Percentiles rank a stretch among this genome's conserved stretches.
These are phyloP conservation scores for Myoxocephalus aenaeus DNA, from an alignment of 2,797 vertebrate species.

Conservation along the genomic window DNA sequence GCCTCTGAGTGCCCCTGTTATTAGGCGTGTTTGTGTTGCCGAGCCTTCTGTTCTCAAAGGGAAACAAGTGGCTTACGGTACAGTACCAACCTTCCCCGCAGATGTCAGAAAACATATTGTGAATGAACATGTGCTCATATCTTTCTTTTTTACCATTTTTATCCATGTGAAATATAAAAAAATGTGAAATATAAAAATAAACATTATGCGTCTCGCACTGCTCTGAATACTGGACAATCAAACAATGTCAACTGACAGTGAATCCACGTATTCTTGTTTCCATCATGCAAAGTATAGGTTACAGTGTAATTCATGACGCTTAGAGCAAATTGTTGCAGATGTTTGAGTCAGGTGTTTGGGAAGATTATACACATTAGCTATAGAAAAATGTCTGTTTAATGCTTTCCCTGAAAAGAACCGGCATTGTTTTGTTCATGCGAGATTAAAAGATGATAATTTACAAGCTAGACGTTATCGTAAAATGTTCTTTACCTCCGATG, in stretches of 20 bases:
- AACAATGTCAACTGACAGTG: not conserved
- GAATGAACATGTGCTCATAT: conserved; percentile 2
- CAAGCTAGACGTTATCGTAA: not conserved
- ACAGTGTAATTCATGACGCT: not conserved
- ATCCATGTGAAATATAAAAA: not conserved
- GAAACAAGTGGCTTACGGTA: conserved; percentile 38
- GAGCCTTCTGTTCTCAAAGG: conserved; percentile 35
- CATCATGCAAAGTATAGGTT: not conserved
- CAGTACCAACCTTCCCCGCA: not conserved
- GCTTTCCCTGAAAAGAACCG: not conserved
- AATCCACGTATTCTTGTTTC: not conserved
- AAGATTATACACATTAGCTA: not conserved
- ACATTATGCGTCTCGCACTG: not conserved
- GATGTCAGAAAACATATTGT: conserved; percentile 21
- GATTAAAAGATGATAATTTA: not conserved
- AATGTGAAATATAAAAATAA: too few species aligned
- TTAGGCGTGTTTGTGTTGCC: conserved; percentile 58
- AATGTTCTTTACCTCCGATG: not conserved
- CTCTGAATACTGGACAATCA: not conserved
- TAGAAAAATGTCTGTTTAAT: not conserved
- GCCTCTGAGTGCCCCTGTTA: conserved; percentile 57
- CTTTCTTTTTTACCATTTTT: not conserved
- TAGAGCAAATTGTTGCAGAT: not conserved
- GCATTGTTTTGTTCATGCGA: not conserved
- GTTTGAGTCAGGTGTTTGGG: not conserved